Evolutionary conservation across 2,113 vertebrate genomes (phyloP).

Genomic region (Loxodonta africana): DNA sequence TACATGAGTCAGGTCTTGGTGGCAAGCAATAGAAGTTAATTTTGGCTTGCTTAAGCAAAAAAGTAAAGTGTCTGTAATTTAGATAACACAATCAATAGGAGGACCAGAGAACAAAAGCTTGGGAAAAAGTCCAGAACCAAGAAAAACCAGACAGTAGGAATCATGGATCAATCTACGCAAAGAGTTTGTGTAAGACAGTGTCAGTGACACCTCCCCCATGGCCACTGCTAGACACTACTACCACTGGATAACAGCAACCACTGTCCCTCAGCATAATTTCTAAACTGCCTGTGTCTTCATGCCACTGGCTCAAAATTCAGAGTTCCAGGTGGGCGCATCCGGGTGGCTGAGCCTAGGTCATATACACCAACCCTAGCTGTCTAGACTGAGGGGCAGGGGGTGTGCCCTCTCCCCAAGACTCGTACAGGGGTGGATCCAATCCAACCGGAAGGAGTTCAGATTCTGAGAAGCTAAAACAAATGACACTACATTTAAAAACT

Average conservation of each 20-base stretch:
- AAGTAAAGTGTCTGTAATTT: not conserved
- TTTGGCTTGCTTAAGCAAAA: not conserved
- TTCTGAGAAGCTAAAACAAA: not conserved
- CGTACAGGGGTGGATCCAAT: not conserved
- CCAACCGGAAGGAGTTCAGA: not conserved
- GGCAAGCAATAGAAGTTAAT: conserved; percentile 21
- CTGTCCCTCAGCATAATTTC: not conserved
- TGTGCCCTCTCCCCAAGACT: not conserved
- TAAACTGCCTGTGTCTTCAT: not conserved
- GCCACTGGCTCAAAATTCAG: not conserved
- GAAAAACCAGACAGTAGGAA: not conserved
- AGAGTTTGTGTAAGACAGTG: not conserved
- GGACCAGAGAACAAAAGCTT: not conserved
- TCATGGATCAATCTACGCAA: not conserved
- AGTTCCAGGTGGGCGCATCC: not conserved
- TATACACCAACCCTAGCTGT: not conserved
- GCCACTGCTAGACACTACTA: not conserved
- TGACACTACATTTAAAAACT: not conserved
- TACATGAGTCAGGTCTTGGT: not conserved
- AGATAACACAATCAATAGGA: not conserved
- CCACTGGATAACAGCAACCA: not conserved
- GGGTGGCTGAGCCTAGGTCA: not conserved
- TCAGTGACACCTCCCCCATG: not conserved
- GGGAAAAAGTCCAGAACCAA: not conserved
- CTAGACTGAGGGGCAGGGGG: not conserved